phyloP scores from a whole-genome alignment of 1,140 invertebrate species.

The Heliconius nattereri region DNA sequence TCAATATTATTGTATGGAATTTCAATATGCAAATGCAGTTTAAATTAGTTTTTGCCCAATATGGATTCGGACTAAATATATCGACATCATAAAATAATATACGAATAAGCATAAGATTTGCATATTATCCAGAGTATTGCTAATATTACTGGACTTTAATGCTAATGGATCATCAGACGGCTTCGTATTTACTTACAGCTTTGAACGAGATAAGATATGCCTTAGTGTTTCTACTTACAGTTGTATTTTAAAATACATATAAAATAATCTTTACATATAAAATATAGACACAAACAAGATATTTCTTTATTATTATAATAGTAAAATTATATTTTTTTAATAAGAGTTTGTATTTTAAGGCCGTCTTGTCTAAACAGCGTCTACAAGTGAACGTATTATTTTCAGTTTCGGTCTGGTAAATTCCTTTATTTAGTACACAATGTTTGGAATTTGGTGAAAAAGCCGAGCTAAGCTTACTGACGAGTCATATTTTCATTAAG shows the following conservation, averaged over 20 bases:
- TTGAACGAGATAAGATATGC: not conserved
- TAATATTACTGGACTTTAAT: not conserved
- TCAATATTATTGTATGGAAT: not conserved
- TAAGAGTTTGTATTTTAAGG: not conserved
- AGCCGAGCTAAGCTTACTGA: not conserved
- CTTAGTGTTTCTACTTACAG: not conserved
- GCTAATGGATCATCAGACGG: conserved; percentile 7
- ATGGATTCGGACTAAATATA: not conserved
- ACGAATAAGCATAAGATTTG: not conserved
- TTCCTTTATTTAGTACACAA: not conserved
- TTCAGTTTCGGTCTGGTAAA: not conserved
- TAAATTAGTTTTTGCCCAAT: not conserved
- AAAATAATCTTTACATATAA: too few species aligned
- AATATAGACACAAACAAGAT: too few species aligned
- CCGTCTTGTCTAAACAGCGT: not conserved
- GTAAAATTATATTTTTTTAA: not conserved
- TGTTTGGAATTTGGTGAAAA: not conserved
- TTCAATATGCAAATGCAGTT: not conserved
- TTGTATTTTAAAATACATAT: not conserved
- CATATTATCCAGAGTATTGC: not conserved
- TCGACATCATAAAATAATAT: not conserved
- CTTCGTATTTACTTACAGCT: not conserved
- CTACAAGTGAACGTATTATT: not conserved
- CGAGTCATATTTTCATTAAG: not conserved
- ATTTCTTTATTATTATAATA: too few species aligned